These are phyloP conservation scores for Myrmecophaga tridactyla DNA, from an alignment of 2,113 vertebrate genomes.

Conservation along the genomic window DNA sequence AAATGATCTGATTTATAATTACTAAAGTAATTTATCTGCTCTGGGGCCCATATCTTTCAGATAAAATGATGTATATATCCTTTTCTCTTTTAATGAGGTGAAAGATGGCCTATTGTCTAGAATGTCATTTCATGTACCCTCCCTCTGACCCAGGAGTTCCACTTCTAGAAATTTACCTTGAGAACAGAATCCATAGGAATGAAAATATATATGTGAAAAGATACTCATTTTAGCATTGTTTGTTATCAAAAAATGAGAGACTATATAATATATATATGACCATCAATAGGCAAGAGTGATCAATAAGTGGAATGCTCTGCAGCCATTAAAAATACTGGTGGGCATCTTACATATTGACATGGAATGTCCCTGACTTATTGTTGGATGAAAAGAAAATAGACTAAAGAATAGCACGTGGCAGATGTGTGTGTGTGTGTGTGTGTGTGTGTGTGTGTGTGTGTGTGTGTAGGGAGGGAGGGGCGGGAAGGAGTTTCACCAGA, in stretches of 20 bases:
- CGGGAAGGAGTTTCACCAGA: too few species aligned
- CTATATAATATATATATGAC: too few species aligned
- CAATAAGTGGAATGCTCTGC: background rate
- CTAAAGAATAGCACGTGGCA: rapidly evolving
- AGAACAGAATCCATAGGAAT: background rate
- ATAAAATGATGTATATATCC: too few species aligned
- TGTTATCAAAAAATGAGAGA: background rate
- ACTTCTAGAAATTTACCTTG: background rate
- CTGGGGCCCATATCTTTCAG: too few species aligned
- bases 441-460: too few species aligned
- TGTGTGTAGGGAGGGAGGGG: rapidly evolving
- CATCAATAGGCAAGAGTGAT: background rate
- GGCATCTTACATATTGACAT: rapidly evolving
- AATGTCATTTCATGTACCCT: rapidly evolving
- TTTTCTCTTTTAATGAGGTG: too few species aligned
- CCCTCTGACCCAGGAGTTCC: background rate
- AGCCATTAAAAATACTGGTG: background rate
- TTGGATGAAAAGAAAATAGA: background rate
- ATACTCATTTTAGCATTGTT: background rate
- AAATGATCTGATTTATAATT: background rate
- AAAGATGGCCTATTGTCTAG: background rate
- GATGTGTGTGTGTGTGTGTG: background rate
- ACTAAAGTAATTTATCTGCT: background rate
- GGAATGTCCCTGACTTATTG: background rate
- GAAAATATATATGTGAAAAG: background rate